A percentile compares a stretch with the other conserved stretches of the same genome.
Evolutionary conservation across 2,888 invertebrate species (phyloP).

Genomic region (Poecilobothrus nobilitatus): DNA sequence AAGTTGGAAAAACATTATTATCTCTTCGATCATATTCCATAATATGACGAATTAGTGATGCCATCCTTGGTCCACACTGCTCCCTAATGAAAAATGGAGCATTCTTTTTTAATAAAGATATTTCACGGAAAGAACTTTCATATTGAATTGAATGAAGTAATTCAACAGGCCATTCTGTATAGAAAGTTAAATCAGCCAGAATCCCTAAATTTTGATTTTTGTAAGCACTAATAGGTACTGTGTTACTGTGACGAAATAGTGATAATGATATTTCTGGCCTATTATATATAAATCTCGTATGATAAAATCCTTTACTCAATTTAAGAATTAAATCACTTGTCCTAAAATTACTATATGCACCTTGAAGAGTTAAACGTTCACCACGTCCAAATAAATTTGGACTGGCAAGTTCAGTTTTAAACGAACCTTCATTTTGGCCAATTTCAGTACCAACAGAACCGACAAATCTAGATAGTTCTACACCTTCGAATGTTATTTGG

Average conservation of each 20-base stretch:
- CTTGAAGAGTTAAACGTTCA: slow-evolving; percentile 72
- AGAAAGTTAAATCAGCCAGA: slow-evolving; percentile 66
- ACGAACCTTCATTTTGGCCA: slow-evolving; percentile 84
- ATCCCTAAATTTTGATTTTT: slow-evolving; percentile 69
- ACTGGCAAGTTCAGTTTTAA: slow-evolving; percentile 56
- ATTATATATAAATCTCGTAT: slow-evolving; percentile 48
- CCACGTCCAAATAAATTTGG: slow-evolving; percentile 85
- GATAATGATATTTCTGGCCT: slow-evolving; percentile 58
- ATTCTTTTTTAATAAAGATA: slow-evolving; percentile 61
- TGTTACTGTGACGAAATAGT: slow-evolving; percentile 57
- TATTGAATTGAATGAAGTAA: slow-evolving; percentile 75
- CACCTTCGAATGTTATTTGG: slow-evolving; percentile 75
- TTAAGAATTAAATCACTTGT: slow-evolving; percentile 72
- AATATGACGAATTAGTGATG: slow-evolving; percentile 77
- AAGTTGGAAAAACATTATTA: slow-evolving; percentile 67
- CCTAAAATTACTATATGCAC: slow-evolving; percentile 74
- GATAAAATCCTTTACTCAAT: slow-evolving; percentile 76
- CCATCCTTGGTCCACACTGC: slow-evolving; percentile 73
- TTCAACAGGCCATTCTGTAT: slow-evolving; percentile 47
- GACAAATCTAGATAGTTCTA: slow-evolving; percentile 69
- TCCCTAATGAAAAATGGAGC: slow-evolving; percentile 80
- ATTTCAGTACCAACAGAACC: slow-evolving; percentile 82
- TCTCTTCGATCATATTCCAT: slow-evolving; percentile 72
- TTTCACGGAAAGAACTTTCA: slow-evolving; percentile 76
- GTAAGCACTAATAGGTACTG: slow-evolving; percentile 52